These are phyloP conservation scores for pig (Sus scrofa) DNA, from an alignment of 2,113 vertebrate species.

Conservation along the genomic window DNA sequence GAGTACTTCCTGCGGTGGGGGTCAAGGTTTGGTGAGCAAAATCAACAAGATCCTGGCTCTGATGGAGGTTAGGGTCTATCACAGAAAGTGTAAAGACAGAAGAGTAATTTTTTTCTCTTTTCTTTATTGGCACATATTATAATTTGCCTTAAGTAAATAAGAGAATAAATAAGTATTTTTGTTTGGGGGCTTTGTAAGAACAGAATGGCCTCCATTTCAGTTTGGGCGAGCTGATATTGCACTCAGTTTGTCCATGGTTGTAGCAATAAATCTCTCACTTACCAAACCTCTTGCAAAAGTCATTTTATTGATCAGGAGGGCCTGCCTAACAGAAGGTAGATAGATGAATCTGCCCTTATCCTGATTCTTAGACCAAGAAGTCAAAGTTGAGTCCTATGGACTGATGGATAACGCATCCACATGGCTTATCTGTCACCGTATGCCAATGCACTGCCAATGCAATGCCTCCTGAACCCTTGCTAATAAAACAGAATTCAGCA, in stretches of 20 bases:
- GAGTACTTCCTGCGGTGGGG: not conserved
- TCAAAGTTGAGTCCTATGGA: not conserved
- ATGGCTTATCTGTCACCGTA: not conserved
- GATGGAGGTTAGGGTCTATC: not conserved
- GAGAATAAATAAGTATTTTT: not conserved
- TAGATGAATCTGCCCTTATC: not conserved
- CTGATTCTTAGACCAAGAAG: not conserved
- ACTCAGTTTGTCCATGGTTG: not conserved
- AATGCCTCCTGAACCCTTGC: not conserved
- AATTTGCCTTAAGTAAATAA: not conserved
- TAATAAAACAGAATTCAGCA: constrained; percentile 51
- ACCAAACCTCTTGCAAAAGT: not conserved
- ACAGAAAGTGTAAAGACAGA: not conserved
- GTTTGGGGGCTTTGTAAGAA: not conserved
- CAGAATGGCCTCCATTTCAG: not conserved
- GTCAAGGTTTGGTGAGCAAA: not conserved
- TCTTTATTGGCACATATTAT: not conserved
- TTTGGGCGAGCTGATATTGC: not conserved
- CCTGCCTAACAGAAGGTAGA: not conserved
- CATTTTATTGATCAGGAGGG: not conserved
- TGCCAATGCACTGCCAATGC: not conserved
- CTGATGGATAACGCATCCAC: not conserved
- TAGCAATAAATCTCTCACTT: not conserved
- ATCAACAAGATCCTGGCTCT: not conserved
- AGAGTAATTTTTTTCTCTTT: not conserved